Percentiles rank a stretch among this genome's conserved stretches.
phyloP scores from a whole-genome alignment of 2,797 vertebrate genomes.

The Amphiprion clarkii region DNA sequence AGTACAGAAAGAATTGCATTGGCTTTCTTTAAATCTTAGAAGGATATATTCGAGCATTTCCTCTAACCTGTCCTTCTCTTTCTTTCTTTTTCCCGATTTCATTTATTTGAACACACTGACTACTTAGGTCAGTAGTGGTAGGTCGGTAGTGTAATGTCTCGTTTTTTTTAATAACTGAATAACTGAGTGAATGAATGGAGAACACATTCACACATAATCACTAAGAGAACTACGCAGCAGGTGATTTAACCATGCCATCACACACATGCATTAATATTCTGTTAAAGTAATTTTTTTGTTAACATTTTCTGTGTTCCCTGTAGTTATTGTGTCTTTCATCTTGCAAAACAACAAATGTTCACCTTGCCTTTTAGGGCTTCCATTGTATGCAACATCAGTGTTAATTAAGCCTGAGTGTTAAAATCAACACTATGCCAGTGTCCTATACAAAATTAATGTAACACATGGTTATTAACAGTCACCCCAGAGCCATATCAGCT shows the following conservation, averaged over 20 bases:
- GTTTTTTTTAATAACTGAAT: no score
- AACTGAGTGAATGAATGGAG: not conserved
- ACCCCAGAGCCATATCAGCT: conserved; percentile 27
- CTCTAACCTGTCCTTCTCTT: not conserved
- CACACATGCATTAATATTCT: not conserved
- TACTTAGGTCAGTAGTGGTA: not conserved
- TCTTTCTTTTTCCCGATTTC: not conserved
- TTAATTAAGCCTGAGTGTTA: conserved; percentile 49
- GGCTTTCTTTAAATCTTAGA: not conserved
- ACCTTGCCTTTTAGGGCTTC: not conserved
- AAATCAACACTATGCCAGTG: conserved; percentile 24
- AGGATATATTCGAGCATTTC: not conserved
- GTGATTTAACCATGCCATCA: not conserved
- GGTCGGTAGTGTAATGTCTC: no score
- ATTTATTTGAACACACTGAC: not conserved
- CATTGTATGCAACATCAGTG: conserved; percentile 10
- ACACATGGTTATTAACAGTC: conserved; percentile 26
- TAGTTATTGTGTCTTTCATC: not conserved
- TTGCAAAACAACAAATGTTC: not conserved
- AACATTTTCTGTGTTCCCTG: not conserved
- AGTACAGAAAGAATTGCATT: not conserved
- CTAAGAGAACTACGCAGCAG: not conserved
- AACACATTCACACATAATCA: not conserved
- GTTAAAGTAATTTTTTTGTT: not conserved
- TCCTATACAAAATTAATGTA: conserved; percentile 44